Conservation (phyloP, 2,797 vertebrate species). For the Lemur catta region DNA sequence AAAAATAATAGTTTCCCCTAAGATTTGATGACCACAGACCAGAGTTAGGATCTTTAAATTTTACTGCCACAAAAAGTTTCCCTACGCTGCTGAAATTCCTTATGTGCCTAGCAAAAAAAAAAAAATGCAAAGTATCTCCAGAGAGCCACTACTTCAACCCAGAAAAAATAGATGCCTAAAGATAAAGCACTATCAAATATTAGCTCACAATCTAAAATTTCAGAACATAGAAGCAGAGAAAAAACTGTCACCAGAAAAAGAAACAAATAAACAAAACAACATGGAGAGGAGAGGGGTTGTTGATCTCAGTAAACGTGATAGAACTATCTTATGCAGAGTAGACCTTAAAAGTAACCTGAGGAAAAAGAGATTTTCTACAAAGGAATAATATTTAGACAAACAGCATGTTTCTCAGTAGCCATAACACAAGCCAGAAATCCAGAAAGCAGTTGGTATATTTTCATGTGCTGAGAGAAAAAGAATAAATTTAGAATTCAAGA, state of each 20-base stretch:
- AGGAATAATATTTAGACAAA: not conserved
- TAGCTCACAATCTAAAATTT: not conserved
- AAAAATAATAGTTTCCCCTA: not conserved
- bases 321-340: not conserved
- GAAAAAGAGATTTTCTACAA: not conserved
- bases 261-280: not conserved
- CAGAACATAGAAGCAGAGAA: not conserved
- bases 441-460: not conserved
- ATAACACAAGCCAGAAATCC: not conserved
- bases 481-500: slow-evolving; percentile 19
- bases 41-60: not conserved
- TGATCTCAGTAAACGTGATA: not conserved
- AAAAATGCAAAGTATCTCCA: not conserved
- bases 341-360: not conserved
- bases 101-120: not conserved
- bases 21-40: not conserved
- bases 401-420: not conserved
- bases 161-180: not conserved
- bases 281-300: not conserved
- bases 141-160: not conserved
- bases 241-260: not conserved
- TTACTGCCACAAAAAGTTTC: not conserved
- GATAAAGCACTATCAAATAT: not conserved
- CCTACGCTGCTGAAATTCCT: not conserved
- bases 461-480: not conserved